These are phyloP conservation scores for Onychostruthus taczanowskii DNA, from an alignment of 2,113 vertebrate species.

Conservation along the genomic window DNA sequence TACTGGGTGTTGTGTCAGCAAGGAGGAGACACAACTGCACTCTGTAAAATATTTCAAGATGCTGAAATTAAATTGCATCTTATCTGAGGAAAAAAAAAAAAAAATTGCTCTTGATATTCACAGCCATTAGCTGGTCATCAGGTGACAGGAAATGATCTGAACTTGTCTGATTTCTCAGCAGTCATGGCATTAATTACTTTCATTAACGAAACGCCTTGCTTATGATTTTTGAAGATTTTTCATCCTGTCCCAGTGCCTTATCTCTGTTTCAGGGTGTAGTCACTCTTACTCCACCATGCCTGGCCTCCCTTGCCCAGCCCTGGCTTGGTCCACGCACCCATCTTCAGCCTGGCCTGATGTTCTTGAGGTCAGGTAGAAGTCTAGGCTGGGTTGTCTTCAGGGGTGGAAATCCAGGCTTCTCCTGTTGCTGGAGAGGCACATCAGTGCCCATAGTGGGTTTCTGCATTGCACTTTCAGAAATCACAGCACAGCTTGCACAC, in stretches of 20 bases:
- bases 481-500: too few relatives aligned
- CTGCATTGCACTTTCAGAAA: neutral
- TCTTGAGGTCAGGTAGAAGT: neutral
- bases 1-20: neutral
- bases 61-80: slow-evolving; percentile 33
- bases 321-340: rapidly evolving
- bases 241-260: neutral
- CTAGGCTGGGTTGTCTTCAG: neutral
- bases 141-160: slow-evolving; percentile 11
- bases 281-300: rapidly evolving
- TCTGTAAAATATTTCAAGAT: slow-evolving; percentile 33
- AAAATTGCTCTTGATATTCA: neutral
- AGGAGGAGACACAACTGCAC: neutral
- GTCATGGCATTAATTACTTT: slow-evolving; percentile 34
- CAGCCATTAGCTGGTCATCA: neutral
- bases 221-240: slow-evolving; percentile 14
- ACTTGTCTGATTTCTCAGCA: slow-evolving; percentile 36
- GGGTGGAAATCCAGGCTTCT: neutral
- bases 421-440: neutral
- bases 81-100: neutral
- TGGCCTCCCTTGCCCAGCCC: neutral
- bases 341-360: neutral
- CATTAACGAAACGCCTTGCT: slow-evolving; percentile 17
- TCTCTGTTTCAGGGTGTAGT: neutral
- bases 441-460: neutral